Conservation (phyloP, 2,888 invertebrate genomes). For the Zhengitettix transpicula region DNA sequence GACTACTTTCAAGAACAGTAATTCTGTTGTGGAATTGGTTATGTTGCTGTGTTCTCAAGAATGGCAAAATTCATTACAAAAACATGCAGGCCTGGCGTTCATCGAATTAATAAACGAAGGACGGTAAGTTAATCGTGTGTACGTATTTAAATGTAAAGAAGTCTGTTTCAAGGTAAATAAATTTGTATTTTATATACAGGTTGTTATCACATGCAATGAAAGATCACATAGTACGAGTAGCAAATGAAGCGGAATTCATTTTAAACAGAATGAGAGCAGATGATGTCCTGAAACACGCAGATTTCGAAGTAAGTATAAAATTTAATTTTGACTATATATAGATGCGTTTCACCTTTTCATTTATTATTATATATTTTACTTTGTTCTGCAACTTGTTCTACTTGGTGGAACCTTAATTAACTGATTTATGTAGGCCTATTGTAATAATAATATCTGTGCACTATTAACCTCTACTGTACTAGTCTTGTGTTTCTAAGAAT, state of each 20-base stretch:
- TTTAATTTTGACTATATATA: neutral
- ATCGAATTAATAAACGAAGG: slow-evolving; percentile 99
- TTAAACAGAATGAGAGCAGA: slow-evolving; percentile 96
- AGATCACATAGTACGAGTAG: slow-evolving; percentile 97
- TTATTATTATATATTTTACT: too few species aligned
- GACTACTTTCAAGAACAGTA: slow-evolving; percentile 92
- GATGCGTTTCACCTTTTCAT: slow-evolving; percentile 1
- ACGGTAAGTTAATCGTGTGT: slow-evolving; percentile 28
- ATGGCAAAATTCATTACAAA: slow-evolving; percentile 99
- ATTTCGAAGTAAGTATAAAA: slow-evolving; percentile 54
- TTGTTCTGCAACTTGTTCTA: too few species aligned
- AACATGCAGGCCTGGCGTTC: slow-evolving; percentile 97
- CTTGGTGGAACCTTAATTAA: too few species aligned
- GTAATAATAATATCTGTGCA: too few species aligned
- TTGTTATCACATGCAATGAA: slow-evolving; percentile 96
- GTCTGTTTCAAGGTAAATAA: neutral
- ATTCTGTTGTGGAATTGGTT: slow-evolving; percentile 94
- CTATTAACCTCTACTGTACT: too few species aligned
- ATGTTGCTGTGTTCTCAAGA: slow-evolving; percentile 99
- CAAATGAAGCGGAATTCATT: slow-evolving; percentile 99
- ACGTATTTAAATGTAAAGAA: neutral
- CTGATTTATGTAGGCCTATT: too few species aligned
- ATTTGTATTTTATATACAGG: slow-evolving; percentile 25
- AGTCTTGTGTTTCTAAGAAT: too few species aligned
- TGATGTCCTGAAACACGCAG: slow-evolving; percentile 95